phyloP scores from a whole-genome alignment of 1,140 invertebrate genomes.

The Drosophila ohnishii region DNA sequence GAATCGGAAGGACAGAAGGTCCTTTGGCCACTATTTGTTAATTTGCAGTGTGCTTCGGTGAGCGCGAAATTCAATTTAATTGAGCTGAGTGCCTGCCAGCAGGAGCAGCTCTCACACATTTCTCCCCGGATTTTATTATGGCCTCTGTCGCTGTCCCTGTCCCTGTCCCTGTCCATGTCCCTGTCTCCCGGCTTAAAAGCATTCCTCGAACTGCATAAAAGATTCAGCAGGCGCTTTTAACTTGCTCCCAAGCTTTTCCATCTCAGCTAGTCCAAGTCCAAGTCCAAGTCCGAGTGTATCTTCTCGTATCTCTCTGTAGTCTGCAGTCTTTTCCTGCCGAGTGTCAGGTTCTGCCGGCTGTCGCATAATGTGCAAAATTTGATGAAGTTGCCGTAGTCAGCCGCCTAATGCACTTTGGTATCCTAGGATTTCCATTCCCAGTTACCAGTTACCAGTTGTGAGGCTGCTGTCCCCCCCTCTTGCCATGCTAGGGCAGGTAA shows the following conservation, averaged over 20 bases:
- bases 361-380: conserved; percentile 80
- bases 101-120: conserved; percentile 71
- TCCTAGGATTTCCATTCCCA: conserved; percentile 49
- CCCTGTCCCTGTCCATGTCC: background rate
- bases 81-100: conserved; percentile 73
- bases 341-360: conserved; percentile 72
- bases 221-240: conserved; percentile 80
- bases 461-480: background rate
- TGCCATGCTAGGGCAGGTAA: conserved; percentile 2
- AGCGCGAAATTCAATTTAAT: conserved; percentile 82
- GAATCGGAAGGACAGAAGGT: conserved; percentile 67
- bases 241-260: conserved; percentile 66
- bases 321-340: conserved; percentile 43
- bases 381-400: conserved; percentile 61
- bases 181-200: conserved; percentile 65
- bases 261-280: conserved; percentile 2
- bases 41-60: conserved; percentile 80
- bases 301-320: conserved; percentile 29
- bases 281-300: conserved; percentile 9
- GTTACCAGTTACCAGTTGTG: conserved; percentile 12
- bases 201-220: conserved; percentile 76
- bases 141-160: conserved; percentile 44
- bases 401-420: conserved; percentile 48
- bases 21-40: conserved; percentile 70
- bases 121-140: conserved; percentile 76